Conservation (phyloP, 92 coral and sea anemone genomes). For the Siderastrea siderea region DNA sequence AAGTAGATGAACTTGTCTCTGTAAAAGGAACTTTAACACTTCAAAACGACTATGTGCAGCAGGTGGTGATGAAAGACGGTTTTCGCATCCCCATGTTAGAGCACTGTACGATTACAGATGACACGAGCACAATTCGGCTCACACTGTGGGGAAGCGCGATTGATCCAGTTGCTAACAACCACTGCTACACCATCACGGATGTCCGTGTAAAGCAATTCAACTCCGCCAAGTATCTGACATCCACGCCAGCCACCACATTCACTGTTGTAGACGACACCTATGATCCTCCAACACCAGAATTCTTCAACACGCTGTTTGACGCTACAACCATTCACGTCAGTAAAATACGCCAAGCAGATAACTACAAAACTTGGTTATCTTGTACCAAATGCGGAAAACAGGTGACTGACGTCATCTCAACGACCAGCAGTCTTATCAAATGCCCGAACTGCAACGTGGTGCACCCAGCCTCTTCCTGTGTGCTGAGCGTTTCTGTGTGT, state of each 20-base stretch:
- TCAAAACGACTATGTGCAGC: no score
- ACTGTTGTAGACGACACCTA: background rate
- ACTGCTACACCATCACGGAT: background rate
- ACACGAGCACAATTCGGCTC: background rate
- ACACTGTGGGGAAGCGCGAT: background rate
- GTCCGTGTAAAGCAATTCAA: background rate
- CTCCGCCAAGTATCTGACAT: background rate
- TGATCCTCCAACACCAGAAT: background rate
- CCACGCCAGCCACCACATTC: background rate
- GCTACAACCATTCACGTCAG: background rate
- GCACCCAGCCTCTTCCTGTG: no score
- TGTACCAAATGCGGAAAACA: conserved; percentile 3
- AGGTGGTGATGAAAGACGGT: no score
- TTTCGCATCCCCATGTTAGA: background rate
- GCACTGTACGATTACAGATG: background rate
- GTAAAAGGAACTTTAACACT: background rate
- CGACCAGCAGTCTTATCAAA: background rate
- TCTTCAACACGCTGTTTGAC: background rate
- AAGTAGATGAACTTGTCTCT: background rate
- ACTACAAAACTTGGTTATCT: background rate
- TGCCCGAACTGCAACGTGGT: no score
- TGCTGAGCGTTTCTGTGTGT: background rate
- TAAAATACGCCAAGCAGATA: background rate
- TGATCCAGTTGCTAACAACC: background rate
- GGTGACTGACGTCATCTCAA: background rate